These are phyloP conservation scores for Bombyx mori DNA, from an alignment of 1,140 invertebrate genomes.

Conservation along the genomic window ASM3026992v2 NC_085116.1:4002501-4003000, in stretches of 20 bases:
- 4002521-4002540: constrained; percentile 36
- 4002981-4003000: constrained; percentile 37
- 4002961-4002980: constrained; percentile 30
- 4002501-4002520: constrained; percentile 35
- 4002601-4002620: constrained; percentile 35
- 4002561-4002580: constrained; percentile 45
- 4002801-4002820: constrained; percentile 36
- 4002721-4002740: constrained; percentile 40
- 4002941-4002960: constrained; percentile 22
- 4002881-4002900: constrained; percentile 52
- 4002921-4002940: constrained; percentile 19
- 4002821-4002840: constrained; percentile 45
- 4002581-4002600: constrained; percentile 30
- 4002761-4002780: constrained; percentile 23
- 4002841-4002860: constrained; percentile 32
- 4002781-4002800: constrained; percentile 24
- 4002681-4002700: constrained; percentile 22
- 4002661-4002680: constrained; percentile 36
- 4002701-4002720: constrained; percentile 20
- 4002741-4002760: constrained; percentile 38
- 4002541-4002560: constrained; percentile 29
- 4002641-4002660: constrained; percentile 44
- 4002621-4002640: constrained; percentile 32
- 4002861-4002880: constrained; percentile 44
- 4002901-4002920: constrained; percentile 59